Conservation (phyloP, 92 coral and sea anemone species). For the Epizoanthus scotinus region DNA sequence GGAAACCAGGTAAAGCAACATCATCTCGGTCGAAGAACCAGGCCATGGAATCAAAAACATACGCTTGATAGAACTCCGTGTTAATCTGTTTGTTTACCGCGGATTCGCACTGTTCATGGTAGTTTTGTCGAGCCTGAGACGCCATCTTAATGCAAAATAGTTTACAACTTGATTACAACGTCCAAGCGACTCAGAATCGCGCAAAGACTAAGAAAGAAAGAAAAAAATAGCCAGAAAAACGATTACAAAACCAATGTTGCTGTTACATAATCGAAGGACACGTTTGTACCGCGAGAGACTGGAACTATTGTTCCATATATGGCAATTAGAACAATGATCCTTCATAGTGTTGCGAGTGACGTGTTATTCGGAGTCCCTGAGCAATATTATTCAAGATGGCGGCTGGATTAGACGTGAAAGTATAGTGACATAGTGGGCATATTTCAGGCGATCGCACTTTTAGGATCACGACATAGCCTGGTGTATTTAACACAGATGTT, state of each 20-base stretch:
- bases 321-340: background rate
- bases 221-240: background rate
- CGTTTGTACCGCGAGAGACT: conserved; percentile 1
- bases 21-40: conserved; percentile 97
- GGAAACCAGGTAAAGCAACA: conserved; percentile 84
- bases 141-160: conserved; percentile 8
- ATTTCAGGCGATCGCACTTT: conserved; percentile 20
- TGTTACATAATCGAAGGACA: no score
- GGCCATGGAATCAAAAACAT: conserved; percentile 91
- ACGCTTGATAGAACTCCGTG: conserved; percentile 94
- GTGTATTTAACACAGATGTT: background rate
- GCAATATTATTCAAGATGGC: conserved; percentile 33
- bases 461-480: background rate
- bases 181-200: background rate
- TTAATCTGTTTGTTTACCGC: conserved; percentile 98
- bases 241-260: no score
- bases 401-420: conserved; percentile 15
- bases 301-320: conserved; percentile 18
- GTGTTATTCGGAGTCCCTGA: conserved; percentile 1
- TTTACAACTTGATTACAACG: background rate
- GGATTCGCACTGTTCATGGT: conserved; percentile 93
- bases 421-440: conserved; percentile 16
- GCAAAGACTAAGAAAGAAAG: background rate
- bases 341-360: conserved; percentile 25
- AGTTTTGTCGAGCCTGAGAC: conserved; percentile 90